Conservation (phyloP, 2,113 vertebrate species). For the Siniperca knerii region DNA sequence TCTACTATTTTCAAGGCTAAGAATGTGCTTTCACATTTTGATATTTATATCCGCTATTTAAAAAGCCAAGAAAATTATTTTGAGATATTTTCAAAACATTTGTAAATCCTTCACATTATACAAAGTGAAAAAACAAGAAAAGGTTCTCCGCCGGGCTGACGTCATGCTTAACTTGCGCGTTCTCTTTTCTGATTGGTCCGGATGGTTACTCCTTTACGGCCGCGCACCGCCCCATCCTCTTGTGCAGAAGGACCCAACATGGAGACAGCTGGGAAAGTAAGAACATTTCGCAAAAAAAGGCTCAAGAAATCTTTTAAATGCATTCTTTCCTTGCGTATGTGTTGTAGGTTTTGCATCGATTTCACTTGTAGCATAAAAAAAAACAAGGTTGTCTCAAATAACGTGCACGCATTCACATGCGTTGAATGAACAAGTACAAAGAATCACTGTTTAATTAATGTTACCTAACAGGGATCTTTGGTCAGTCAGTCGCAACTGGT, state of each 20-base stretch:
- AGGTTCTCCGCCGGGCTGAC: neutral
- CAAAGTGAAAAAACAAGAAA: no score
- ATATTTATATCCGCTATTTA: neutral
- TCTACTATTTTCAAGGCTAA: neutral
- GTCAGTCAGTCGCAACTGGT: neutral
- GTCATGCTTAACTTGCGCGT: neutral
- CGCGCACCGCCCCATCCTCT: neutral
- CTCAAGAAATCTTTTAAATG: neutral
- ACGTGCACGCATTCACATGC: neutral
- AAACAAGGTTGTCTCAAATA: accelerated
- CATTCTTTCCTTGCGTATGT: accelerated
- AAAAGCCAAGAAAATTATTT: neutral
- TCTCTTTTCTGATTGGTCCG: constrained; percentile 67
- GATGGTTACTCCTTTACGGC: constrained; percentile 33
- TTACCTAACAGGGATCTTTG: neutral
- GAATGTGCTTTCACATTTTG: no score
- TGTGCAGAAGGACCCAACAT: constrained; percentile 58
- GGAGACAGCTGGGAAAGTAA: constrained; percentile 83
- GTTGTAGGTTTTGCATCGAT: accelerated
- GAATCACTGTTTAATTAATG: neutral
- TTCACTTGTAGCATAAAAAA: neutral
- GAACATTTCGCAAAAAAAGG: constrained; percentile 1
- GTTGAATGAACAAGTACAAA: constrained; percentile 27
- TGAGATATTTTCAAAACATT: neutral
- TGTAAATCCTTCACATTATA: neutral